A percentile compares a stretch with the other conserved stretches of the same genome.
These are phyloP conservation scores for Takifugu bimaculatus DNA, from an alignment of 2,113 vertebrate species.

Conservation along the genomic window DNA sequence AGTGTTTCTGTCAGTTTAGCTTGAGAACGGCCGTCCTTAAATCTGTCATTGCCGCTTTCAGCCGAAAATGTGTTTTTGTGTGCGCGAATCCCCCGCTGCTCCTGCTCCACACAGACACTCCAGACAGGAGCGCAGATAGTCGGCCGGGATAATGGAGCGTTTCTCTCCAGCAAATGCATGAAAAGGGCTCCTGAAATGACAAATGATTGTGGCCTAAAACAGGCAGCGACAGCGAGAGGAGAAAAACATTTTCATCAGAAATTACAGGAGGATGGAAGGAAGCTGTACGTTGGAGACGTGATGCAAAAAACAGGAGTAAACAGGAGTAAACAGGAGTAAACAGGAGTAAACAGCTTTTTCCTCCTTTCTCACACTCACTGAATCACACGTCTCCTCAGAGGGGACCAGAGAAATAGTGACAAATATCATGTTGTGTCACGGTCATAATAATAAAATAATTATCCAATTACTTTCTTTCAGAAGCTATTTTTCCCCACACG, in stretches of 20 bases:
- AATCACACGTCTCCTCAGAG: constrained; percentile 10
- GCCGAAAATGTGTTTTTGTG: constrained; percentile 53
- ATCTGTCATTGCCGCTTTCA: constrained; percentile 33
- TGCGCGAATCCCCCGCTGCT: constrained; percentile 59
- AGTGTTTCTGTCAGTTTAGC: constrained; percentile 29
- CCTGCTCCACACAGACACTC: constrained; percentile 59
- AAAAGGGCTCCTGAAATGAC: constrained; percentile 65
- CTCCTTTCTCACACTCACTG: background rate
- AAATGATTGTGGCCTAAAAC: constrained; percentile 68
- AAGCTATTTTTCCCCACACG: background rate
- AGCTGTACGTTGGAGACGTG: constrained; percentile 24
- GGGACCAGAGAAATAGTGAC: background rate
- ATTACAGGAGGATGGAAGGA: constrained; percentile 42
- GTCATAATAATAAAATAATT: too few species aligned
- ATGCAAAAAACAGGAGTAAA: too few species aligned
- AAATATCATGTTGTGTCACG: background rate
- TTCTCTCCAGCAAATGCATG: constrained; percentile 59
- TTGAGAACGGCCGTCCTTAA: constrained; percentile 38
- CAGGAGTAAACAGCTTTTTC: constrained; percentile 7
- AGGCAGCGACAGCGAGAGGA: constrained; percentile 21
- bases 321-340: constrained; percentile 8
- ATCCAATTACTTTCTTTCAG: too few species aligned
- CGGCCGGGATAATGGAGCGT: constrained; percentile 60
- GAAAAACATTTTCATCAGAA: constrained; percentile 56
- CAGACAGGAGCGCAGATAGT: constrained; percentile 59